phyloP scores from a whole-genome alignment of 2,888 invertebrate genomes.

The Apoda limacodes region DNA sequence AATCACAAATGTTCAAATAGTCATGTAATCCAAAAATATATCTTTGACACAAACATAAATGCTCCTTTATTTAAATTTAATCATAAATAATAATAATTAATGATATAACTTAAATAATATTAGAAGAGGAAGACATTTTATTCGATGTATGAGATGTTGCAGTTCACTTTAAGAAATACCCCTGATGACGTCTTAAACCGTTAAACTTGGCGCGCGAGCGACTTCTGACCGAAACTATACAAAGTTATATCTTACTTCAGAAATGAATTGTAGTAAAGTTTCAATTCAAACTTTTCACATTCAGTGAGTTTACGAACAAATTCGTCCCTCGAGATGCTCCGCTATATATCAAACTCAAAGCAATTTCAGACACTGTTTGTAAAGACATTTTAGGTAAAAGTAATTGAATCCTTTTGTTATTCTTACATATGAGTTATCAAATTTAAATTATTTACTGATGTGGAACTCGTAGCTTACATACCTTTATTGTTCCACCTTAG shows the following conservation, averaged over 20 bases:
- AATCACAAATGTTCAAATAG: no score
- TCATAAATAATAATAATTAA: no score
- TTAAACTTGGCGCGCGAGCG: no score
- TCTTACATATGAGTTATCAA: conserved; percentile 34
- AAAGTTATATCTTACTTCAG: conserved; percentile 69
- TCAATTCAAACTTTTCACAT: conserved; percentile 65
- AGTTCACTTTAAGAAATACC: conserved; percentile 19
- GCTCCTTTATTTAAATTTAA: no score
- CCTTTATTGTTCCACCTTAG: conserved; percentile 5
- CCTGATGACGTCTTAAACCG: conserved; percentile 19
- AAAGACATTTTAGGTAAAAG: conserved; percentile 48
- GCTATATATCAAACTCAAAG: conserved; percentile 66
- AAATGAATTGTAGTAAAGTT: conserved; percentile 69
- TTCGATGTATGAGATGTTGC: no score
- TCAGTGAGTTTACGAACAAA: conserved; percentile 65
- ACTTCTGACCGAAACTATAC: no score
- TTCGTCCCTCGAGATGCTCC: conserved; percentile 62
- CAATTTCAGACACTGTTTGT: conserved; percentile 63
- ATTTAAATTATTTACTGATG: conserved; percentile 1
- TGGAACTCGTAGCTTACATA: conserved; percentile 3
- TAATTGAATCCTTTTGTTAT: no score
- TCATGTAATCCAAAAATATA: no score
- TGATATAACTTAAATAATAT: no score
- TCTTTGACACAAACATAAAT: no score
- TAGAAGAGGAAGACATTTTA: no score